phyloP scores from a whole-genome alignment of 1,140 invertebrate species.

The Pseudobourletiella spinata region DNA sequence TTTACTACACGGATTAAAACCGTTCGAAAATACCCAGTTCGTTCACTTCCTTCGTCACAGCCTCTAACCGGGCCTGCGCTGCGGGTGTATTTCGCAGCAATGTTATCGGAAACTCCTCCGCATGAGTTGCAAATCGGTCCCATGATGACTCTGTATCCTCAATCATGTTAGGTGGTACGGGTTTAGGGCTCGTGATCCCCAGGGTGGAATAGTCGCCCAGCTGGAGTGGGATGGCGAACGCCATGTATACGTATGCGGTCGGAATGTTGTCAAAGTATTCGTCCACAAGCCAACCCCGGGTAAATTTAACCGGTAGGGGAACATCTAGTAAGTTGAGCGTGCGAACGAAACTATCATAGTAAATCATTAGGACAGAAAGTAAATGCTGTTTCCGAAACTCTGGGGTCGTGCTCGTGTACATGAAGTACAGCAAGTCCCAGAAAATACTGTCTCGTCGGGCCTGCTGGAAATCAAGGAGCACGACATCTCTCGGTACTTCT shows the following conservation, averaged over 20 bases:
- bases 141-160: background rate
- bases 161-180: background rate
- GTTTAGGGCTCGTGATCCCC: background rate
- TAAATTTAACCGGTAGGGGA: conserved; percentile 11
- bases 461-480: conserved; percentile 56
- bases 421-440: conserved; percentile 28
- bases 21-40: background rate
- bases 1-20: no score
- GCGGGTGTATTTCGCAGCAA: background rate
- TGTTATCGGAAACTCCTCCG: background rate
- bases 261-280: background rate
- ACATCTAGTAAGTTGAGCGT: conserved; percentile 6
- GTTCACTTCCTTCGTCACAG: background rate
- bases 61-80: background rate
- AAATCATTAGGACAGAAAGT: background rate
- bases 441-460: conserved; percentile 36
- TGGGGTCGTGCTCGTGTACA: conserved; percentile 23
- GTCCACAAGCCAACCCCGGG: conserved; percentile 17
- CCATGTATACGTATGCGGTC: background rate
- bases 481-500: conserved; percentile 44
- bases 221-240: conserved; percentile 26
- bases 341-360: conserved; percentile 15
- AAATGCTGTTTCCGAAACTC: conserved; percentile 26
- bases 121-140: background rate
- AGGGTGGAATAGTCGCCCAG: background rate